Base-by-base conservation (phyloP, 1,140 invertebrate genomes). In the Polypedilum vanderplanki region DNA sequence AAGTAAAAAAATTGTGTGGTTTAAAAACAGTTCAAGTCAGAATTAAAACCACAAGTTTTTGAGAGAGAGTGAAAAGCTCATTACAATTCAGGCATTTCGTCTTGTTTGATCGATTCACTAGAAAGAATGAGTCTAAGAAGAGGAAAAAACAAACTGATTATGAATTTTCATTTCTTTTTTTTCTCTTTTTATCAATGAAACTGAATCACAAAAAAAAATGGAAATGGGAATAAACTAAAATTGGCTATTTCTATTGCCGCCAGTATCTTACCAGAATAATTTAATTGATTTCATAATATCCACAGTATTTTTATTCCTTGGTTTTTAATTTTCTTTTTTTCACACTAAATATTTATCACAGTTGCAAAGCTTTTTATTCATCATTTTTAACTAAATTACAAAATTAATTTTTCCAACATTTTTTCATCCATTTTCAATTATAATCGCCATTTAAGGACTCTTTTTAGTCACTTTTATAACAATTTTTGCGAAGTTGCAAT, bases 261-360 rank as follows among this genome's bases (percentile, higher is more conserved):
- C n/a, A n/a, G n/a, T n/a, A n/a, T 57, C 65, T 70, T 70, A 70
- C 65, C 65, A 70, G 18, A 70, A 18, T 70, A 70, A 70, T 22
- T n/a, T 70, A 18, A 70, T 70, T 70, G 20, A 70, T 20, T 20
- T 70, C 65, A 70, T 70, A 70, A 70, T 70, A 70, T 70, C 20
- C 17, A 22, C 9, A 70, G 9, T 70, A 18, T 18, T 18, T 70
- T 70, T 57, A n/a, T 57, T n/a, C n/a, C 46, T 12, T 57, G 46
- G 15, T 15, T 57, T n/a, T 57, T 15, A n/a, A n/a, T 12, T 57
- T 57, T 57, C 0, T 57, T 57, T 57, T n/a, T 57, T 46, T 46
- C 41, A 46, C 46, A 12, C n/a, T 57, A 57, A 57, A 15, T n/a
- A n/a, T 57, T 57, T 57, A 57, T 57, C 46, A 57, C 46, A 57